phyloP scores from a whole-genome alignment of 2,113 vertebrate species.

The Puma concolor region DNA sequence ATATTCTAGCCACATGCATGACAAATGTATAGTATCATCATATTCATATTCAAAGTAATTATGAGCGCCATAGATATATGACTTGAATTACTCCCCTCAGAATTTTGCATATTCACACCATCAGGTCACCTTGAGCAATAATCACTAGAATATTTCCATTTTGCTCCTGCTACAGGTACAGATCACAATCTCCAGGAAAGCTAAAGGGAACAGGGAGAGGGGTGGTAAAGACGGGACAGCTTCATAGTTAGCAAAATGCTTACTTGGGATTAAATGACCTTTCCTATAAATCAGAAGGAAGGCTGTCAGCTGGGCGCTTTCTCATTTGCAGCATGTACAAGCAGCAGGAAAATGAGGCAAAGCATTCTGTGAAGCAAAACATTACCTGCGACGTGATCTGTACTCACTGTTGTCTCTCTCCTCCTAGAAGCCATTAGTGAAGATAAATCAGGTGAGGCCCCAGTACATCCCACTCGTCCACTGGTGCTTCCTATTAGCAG shows the following conservation, averaged over 20 bases:
- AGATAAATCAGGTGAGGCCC: conserved; percentile 54
- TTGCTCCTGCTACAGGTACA: conserved; percentile 56
- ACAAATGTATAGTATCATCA: conserved; percentile 1
- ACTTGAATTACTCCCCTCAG: conserved; percentile 47
- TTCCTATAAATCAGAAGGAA: conserved; percentile 83
- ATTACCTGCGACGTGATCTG: neutral
- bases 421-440: conserved; percentile 37
- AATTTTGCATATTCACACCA: conserved; percentile 24
- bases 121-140: conserved; percentile 47
- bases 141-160: conserved; percentile 45
- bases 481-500: conserved; percentile 26
- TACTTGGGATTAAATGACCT: conserved; percentile 84
- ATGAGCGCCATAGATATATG: conserved; percentile 32
- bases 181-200: conserved; percentile 62
- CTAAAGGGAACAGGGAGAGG: neutral
- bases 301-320: conserved; percentile 77
- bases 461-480: neutral
- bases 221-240: conserved; percentile 29
- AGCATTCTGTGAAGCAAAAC: conserved; percentile 75
- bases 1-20: neutral
- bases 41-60: conserved; percentile 50
- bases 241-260: conserved; percentile 83
- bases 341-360: conserved; percentile 78
- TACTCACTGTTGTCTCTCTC: neutral
- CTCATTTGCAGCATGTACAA: conserved; percentile 68